These are phyloP conservation scores for Aphaenogaster rudis DNA, from an alignment of 1,140 invertebrate genomes.

Conservation along the genomic window DNA sequence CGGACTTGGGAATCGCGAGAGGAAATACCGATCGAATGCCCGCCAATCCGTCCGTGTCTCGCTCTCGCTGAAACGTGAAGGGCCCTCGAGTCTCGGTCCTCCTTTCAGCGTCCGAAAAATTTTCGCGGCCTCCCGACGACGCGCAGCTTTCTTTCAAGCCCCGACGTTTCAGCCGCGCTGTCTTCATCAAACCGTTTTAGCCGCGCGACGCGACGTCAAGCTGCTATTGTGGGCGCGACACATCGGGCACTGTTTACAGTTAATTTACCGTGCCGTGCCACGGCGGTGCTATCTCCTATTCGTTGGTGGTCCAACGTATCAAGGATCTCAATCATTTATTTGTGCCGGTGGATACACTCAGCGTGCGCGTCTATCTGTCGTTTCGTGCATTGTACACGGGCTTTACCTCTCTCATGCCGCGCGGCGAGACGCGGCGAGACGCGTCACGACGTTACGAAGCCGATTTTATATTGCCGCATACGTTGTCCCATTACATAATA, in stretches of 20 bases:
- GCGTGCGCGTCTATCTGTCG: slow-evolving; percentile 69
- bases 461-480: slow-evolving; percentile 72
- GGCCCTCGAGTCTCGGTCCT: background rate
- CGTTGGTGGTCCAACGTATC: slow-evolving; percentile 77
- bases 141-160: background rate
- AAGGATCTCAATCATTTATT: slow-evolving; percentile 79
- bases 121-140: background rate
- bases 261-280: slow-evolving; percentile 58
- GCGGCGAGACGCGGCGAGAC: slow-evolving; percentile 37
- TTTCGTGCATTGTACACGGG: slow-evolving; percentile 69
- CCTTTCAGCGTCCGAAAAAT: background rate
- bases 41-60: background rate
- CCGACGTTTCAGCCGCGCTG: background rate
- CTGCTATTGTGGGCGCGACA: slow-evolving; percentile 23
- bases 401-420: slow-evolving; percentile 56
- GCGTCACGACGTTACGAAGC: slow-evolving; percentile 75
- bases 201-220: background rate
- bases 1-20: slow-evolving; percentile 57
- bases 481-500: slow-evolving; percentile 77
- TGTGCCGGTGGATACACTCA: slow-evolving; percentile 72
- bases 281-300: slow-evolving; percentile 47
- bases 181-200: background rate
- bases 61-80: background rate
- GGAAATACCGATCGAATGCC: background rate
- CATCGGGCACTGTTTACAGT: slow-evolving; percentile 53